phyloP scores from a whole-genome alignment of 2,113 vertebrate genomes.

The Neodontobutis hainanensis region DNA sequence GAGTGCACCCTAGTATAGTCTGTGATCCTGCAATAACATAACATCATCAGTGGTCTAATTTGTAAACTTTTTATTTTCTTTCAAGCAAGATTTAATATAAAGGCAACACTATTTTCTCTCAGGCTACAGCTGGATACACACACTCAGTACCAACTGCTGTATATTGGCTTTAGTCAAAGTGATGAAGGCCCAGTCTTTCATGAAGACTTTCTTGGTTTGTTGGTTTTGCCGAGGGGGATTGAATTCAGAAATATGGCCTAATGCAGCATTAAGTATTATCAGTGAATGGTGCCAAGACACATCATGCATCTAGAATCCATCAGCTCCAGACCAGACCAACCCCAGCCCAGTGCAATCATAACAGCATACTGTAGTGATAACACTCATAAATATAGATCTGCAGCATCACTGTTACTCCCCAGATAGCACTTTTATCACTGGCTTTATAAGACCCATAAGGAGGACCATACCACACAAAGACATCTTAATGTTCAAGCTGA shows the following conservation, averaged over 20 bases:
- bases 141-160: neutral
- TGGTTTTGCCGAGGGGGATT: conserved; percentile 47
- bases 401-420: conserved; percentile 20
- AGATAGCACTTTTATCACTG: conserved; percentile 26
- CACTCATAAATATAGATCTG: conserved; percentile 44
- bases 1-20: no score
- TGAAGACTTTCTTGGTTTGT: conserved; percentile 37
- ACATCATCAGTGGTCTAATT: no score
- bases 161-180: neutral
- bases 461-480: conserved; percentile 23
- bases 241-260: conserved; percentile 39
- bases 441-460: conserved; percentile 21
- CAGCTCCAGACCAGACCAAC: conserved; percentile 26
- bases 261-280: conserved; percentile 34
- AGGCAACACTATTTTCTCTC: no score
- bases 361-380: conserved; percentile 14
- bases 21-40: no score
- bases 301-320: conserved; percentile 27
- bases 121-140: neutral
- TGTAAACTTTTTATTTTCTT: no score
- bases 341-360: conserved; percentile 5
- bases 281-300: conserved; percentile 23
- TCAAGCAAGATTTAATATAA: no score
- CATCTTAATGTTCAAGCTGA: conserved; percentile 17
- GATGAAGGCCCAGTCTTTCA: conserved; percentile 21